Evolutionary conservation across 2,113 vertebrate genomes (phyloP).

Genomic region (Danionella cerebrum): DNA sequence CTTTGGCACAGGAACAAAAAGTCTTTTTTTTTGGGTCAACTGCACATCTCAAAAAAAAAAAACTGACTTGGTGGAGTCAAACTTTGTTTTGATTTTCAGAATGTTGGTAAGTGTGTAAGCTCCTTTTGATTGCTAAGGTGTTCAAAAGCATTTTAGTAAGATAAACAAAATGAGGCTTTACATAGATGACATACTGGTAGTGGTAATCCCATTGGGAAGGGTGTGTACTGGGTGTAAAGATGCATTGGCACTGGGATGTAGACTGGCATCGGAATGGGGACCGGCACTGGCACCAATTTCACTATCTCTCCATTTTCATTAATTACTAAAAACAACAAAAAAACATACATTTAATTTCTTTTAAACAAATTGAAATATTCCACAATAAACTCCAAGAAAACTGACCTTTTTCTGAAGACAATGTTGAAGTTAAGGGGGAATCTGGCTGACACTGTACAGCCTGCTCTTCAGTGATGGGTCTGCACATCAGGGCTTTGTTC

Average conservation of each 20-base stretch:
- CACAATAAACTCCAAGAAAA: neutral
- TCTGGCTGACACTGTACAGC: slow-evolving; percentile 79
- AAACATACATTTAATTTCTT: neutral
- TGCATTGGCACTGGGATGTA: slow-evolving; percentile 92
- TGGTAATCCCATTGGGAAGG: slow-evolving; percentile 78
- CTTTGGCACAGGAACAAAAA: too few species aligned
- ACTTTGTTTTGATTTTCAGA: too few species aligned
- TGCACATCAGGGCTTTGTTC: slow-evolving; percentile 94
- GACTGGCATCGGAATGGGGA: slow-evolving; percentile 85
- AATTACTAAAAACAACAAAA: neutral
- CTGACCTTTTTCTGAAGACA: slow-evolving; percentile 33
- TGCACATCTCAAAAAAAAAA: too few species aligned
- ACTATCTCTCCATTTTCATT: slow-evolving; percentile 51
- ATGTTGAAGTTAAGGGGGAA: slow-evolving; percentile 58
- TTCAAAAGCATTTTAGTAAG: too few species aligned
- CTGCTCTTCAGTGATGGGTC: slow-evolving; percentile 88
- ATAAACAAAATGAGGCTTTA: too few species aligned
- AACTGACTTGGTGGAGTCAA: too few species aligned
- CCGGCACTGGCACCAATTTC: slow-evolving; percentile 79
- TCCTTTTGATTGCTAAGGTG: too few species aligned
- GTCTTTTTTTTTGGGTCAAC: too few species aligned
- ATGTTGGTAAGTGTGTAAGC: too few species aligned
- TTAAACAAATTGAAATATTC: neutral
- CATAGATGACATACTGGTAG: slow-evolving; percentile 73
- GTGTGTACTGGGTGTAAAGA: slow-evolving; percentile 88